A percentile compares a stretch with the other conserved stretches of the same genome.
phyloP scores from a whole-genome alignment of 2,797 vertebrate species.

The Spheniscus humboldti region DNA sequence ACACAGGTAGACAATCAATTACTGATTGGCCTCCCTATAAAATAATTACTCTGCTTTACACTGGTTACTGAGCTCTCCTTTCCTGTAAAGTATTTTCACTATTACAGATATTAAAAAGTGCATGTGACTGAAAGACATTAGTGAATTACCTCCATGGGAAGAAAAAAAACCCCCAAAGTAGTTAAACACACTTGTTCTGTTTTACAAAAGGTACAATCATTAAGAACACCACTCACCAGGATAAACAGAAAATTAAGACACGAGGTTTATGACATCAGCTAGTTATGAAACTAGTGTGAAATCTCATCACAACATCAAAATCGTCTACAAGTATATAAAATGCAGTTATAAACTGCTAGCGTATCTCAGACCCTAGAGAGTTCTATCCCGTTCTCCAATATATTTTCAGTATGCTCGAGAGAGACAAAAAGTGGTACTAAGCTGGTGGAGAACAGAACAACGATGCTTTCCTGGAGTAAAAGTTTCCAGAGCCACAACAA shows the following conservation, averaged over 20 bases:
- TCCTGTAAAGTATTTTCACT: not conserved
- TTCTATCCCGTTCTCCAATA: not conserved
- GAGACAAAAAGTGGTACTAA: not conserved
- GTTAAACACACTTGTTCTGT: not conserved
- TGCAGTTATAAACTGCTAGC: not conserved
- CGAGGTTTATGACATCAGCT: not conserved
- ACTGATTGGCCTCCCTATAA: not conserved
- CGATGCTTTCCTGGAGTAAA: not conserved
- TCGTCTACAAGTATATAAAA: not conserved
- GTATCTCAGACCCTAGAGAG: not conserved
- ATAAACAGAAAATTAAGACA: not conserved
- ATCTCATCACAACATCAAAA: not conserved
- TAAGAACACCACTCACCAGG: not conserved
- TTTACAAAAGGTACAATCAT: not conserved
- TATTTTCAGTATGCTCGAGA: not conserved
- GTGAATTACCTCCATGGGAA: not conserved
- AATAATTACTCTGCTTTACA: not conserved
- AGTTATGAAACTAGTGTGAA: not conserved
- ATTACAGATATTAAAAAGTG: not conserved
- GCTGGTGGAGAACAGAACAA: not conserved
- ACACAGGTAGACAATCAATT: not conserved
- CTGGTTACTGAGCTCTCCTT: not conserved
- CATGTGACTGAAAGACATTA: not conserved
- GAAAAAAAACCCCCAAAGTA: not conserved
- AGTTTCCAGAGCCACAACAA: not conserved